Evolutionary conservation across 2,888 invertebrate genomes (phyloP), one percentile per base, ranked within the genome.

Genomic region (Ashinkailepas kermadecensis): DNA sequence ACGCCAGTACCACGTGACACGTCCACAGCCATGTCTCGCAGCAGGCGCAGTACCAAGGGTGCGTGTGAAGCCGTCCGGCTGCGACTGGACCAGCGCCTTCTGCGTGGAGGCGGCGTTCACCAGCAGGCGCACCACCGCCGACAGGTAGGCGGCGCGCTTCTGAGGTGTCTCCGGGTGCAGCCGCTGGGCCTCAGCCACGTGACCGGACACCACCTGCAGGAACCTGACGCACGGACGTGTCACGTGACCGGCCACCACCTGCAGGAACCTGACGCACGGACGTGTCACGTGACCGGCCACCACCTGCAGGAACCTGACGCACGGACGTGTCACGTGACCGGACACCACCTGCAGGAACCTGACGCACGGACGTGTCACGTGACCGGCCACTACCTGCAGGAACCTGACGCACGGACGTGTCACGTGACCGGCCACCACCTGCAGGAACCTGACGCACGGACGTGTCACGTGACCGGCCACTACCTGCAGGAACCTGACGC

Each of bases 201-300:
- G 83, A 15, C 82, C 83, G 12, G 84, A 82, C 18, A 82, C 84
- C 65, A 82, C 80, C 56, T 83, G 83, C 54, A 83, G 79, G 25
- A 83, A 62, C 23, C 83, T 83, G 82, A 12, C n/a, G n/a, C 67
- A 15, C 18, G 58, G 0, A 6, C 13, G 21, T 23, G n/a, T 18
- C 56, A 39, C 18, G 59, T 64, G 9, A 18, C 65, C n/a, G 65
- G 21, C n/a, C 65, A 59, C 59, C 59, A 59, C 80, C 56, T 83
- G 83, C 54, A 83, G 79, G 25, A 83, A 62, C 23, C 83, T 83
- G 82, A 81, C 23, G 12, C 13, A 0, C n/a, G 65, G 3, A 7
- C 65, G 10, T n/a, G n/a, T n/a, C n/a, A n/a, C n/a, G n/a, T n/a
- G 21, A 65, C 65, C 65, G 9, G n/a, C 65, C 65, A 65, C n/a